Evolutionary conservation across 2,888 invertebrate genomes (phyloP).

Genomic region (Apodemia zela): DNA sequence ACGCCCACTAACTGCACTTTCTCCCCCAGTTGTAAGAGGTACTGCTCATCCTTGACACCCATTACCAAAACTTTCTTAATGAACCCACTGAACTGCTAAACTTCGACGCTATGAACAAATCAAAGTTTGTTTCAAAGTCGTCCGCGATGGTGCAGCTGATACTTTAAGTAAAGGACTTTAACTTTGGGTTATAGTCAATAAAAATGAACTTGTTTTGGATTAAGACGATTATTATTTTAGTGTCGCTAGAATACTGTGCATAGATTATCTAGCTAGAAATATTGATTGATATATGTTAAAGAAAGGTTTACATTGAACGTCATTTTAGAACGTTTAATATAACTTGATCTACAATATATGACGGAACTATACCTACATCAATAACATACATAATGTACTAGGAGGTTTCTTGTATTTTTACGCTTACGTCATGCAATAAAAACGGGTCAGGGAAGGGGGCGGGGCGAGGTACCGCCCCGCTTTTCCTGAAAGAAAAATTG

Average conservation of each 20-base stretch:
- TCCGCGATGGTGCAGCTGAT: conserved; percentile 21
- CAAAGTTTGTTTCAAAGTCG: conserved; percentile 76
- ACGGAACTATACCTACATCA: conserved; percentile 60
- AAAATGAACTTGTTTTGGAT: background rate
- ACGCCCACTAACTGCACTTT: conserved; percentile 78
- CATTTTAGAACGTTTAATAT: background rate
- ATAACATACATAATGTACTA: conserved; percentile 62
- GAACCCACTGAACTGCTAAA: conserved; percentile 49
- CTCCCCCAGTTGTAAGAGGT: conserved; percentile 91
- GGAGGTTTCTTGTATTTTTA: conserved; percentile 68
- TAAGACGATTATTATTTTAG: background rate
- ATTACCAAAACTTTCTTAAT: conserved; percentile 70
- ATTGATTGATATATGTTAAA: background rate
- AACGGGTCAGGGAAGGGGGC: conserved; percentile 74
- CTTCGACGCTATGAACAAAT: conserved; percentile 63
- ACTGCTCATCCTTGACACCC: conserved; percentile 53
- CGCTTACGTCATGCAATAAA: conserved; percentile 74
- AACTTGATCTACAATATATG: background rate
- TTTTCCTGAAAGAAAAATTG: conserved; percentile 77
- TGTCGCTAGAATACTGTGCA: background rate
- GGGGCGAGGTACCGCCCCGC: conserved; percentile 62
- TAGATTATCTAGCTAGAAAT: too few relatives aligned
- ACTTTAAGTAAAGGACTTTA: conserved; percentile 20
- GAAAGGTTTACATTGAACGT: conserved; percentile 45
- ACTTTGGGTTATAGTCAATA: background rate